Percentiles rank a stretch among this genome's conserved stretches.
Evolutionary conservation across 1,140 invertebrate species (phyloP).

Genomic region (Drosophila santomea): DNA sequence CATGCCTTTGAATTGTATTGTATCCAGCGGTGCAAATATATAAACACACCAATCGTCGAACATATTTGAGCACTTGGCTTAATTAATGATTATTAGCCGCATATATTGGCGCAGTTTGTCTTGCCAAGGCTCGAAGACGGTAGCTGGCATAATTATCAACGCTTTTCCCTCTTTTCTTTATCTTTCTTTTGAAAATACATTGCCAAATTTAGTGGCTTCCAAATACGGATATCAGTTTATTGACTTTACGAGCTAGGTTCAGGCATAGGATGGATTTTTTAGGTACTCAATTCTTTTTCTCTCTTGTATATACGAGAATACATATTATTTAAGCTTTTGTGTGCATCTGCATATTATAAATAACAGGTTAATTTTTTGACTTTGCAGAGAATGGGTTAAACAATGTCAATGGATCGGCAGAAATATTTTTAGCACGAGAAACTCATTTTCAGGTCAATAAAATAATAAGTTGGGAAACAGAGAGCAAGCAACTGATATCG

Average conservation of each 20-base stretch:
- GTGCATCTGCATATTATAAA: too few relatives aligned
- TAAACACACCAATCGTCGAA: constrained; percentile 20
- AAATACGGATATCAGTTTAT: neutral
- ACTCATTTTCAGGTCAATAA: constrained; percentile 54
- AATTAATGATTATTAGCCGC: constrained; percentile 57
- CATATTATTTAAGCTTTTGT: neutral
- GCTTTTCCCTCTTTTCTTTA: constrained; percentile 9
- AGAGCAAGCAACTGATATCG: constrained; percentile 36
- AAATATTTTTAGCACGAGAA: constrained; percentile 25
- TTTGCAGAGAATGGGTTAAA: constrained; percentile 17
- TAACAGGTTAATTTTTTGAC: too few relatives aligned
- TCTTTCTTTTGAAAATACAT: neutral
- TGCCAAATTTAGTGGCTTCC: constrained; percentile 14
- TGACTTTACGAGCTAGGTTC: neutral
- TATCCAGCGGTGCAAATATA: constrained; percentile 3
- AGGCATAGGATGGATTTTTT: too few relatives aligned
- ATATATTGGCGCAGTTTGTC: constrained; percentile 44
- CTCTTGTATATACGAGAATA: too few relatives aligned
- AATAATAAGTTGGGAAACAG: constrained; percentile 54
- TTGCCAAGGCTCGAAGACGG: constrained; percentile 26
- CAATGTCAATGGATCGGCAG: constrained; percentile 13
- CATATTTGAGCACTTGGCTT: constrained; percentile 54
- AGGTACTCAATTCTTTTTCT: too few relatives aligned
- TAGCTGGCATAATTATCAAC: constrained; percentile 21
- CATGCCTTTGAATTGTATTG: constrained; percentile 13